phyloP scores from a whole-genome alignment of 2,113 vertebrate genomes.

The Megaceryle maxima region DNA sequence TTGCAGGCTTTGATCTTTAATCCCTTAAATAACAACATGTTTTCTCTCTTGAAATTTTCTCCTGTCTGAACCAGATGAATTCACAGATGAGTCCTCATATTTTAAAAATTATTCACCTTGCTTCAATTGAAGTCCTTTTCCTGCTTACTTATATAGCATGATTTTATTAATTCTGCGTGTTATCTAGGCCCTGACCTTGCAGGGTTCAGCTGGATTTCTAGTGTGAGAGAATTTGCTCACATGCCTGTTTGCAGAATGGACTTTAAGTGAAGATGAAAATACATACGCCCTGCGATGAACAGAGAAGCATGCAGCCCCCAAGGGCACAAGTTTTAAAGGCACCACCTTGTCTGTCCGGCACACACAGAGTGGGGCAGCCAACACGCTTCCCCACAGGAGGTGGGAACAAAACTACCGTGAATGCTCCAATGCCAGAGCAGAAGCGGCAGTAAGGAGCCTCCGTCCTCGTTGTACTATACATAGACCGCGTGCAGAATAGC shows the following conservation, averaged over 20 bases:
- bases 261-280: not conserved
- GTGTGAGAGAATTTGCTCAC: not conserved
- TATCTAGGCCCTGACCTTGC: not conserved
- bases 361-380: fast-evolving
- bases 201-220: not conserved
- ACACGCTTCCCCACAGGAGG: fast-evolving
- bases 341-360: fast-evolving
- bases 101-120: not conserved
- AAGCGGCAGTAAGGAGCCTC: fast-evolving
- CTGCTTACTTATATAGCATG: not conserved
- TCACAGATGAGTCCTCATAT: not conserved
- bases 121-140: not conserved
- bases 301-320: not conserved
- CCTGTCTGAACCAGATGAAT: not conserved
- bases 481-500: fast-evolving
- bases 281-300: not conserved
- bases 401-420: not conserved
- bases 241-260: not conserved
- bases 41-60: not conserved
- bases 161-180: not conserved
- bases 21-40: slow-evolving; percentile 12
- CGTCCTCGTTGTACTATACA: fast-evolving
- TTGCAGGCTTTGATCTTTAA: slow-evolving; percentile 12
- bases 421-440: not conserved
- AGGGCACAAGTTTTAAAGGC: not conserved